Base-by-base conservation (phyloP, 2,113 vertebrate genomes). In the Vulpes vulpes region DNA sequence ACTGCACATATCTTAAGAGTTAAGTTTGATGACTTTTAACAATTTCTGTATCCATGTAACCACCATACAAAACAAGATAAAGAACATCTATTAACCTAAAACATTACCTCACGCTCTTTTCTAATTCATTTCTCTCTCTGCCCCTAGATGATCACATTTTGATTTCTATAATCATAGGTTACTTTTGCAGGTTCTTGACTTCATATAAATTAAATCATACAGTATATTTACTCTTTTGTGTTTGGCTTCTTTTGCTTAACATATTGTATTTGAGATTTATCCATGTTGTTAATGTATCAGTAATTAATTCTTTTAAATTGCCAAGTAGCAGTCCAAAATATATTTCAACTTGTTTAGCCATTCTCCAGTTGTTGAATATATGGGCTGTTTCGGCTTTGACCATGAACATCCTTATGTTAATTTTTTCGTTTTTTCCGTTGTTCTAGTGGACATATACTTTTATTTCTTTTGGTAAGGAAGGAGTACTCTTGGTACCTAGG, bases 111-210 rank as follows among this genome's bases (percentile, higher is more conserved):
- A 59, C 53, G 55, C 6, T 83, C 65, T 96, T 94, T 91, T 96
- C 67, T 69, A 88, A 67, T 91, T 62, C 62, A 76, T 30, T 78
- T 95, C 27, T 89, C 51, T 74, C 43, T 94, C 9, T 73, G 60
- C 4, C 30, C 38, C 53, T 43, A 51, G 20, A 88, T 60, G 55
- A 90, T 64, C 30, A 89, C 22, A 83, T 83, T 93, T 88, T 65
- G n/a, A 81, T 88, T 93, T 95, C 53, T 87, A 35, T 64, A 90
- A 87, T 87, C 87, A 82, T 17, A 80, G 5, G 73, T 94, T n/a
- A 92, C 11, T 88, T 95, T 93, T 91, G 55, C 30, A 82, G 65
- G 95, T 90, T 93, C 89, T 62, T 94, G 27, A 80, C 25, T 91
- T 84, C 25, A 95, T 32, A 64, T 55, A 90, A 86, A 64, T 27